Conservation (phyloP, 2,888 invertebrate species). For the Diaphora mendica region DNA sequence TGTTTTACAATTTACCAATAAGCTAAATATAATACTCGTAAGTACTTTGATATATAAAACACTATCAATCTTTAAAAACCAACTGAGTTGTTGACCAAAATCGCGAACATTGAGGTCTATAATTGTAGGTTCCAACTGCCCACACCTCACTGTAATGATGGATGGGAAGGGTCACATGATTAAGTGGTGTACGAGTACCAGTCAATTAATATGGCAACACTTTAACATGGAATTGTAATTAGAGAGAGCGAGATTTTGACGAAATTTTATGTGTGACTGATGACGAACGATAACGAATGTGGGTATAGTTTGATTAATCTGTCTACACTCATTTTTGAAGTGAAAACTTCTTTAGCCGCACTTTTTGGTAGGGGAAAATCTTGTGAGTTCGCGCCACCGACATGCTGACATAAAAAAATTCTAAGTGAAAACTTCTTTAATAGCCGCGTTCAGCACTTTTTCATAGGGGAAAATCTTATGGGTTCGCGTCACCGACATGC, state of each 20-base stretch:
- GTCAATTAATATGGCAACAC: constrained; percentile 57
- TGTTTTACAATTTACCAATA: neutral
- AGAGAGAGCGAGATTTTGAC: neutral
- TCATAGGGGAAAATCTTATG: too few relatives aligned
- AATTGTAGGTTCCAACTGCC: constrained; percentile 12
- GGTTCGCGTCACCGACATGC: too few relatives aligned
- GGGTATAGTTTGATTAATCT: neutral
- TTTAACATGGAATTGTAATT: constrained; percentile 3
- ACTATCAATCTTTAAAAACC: neutral
- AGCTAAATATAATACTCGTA: neutral
- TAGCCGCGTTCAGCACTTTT: too few relatives aligned
- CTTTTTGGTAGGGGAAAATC: too few relatives aligned
- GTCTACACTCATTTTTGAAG: too few relatives aligned
- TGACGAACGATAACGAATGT: neutral
- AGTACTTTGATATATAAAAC: neutral
- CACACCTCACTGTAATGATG: constrained; percentile 56
- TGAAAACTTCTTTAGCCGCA: too few relatives aligned
- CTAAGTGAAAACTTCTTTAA: too few relatives aligned
- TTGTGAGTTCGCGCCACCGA: too few relatives aligned
- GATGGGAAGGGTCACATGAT: constrained; percentile 70
- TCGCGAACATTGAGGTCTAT: constrained; percentile 23
- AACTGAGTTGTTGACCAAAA: constrained; percentile 13
- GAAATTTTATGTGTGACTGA: neutral
- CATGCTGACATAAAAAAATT: too few relatives aligned
- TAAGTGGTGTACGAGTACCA: constrained; percentile 63